phyloP scores from a whole-genome alignment of 2,113 vertebrate genomes.

The Muscicapa adusta region DNA sequence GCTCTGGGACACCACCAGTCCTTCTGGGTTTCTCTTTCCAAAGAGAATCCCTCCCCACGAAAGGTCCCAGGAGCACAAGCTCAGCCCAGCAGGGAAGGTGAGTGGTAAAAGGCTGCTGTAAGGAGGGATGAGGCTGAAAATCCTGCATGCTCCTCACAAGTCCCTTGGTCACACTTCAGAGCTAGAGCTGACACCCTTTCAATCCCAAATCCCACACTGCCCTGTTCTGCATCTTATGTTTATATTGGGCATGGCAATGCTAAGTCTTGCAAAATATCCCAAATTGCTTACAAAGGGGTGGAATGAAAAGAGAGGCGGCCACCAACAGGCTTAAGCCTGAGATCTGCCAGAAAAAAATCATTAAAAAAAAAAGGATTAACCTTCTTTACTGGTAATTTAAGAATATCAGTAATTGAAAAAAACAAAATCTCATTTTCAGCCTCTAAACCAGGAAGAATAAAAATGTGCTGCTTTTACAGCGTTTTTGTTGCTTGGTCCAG shows the following conservation, averaged over 20 bases:
- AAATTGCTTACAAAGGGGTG: not conserved
- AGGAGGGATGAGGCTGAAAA: not conserved
- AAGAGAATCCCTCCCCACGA: not conserved
- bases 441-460: not conserved
- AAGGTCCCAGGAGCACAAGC: not conserved
- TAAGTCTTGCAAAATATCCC: not conserved
- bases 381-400: not conserved
- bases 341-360: not conserved
- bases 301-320: not conserved
- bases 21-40: not conserved
- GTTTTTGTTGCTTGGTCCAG: fast-evolving
- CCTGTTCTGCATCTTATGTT: not conserved
- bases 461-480: not conserved
- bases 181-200: not conserved
- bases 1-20: not conserved
- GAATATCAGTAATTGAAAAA: not conserved
- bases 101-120: not conserved
- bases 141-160: not conserved
- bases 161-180: not conserved
- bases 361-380: not conserved
- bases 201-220: not conserved
- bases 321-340: not conserved
- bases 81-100: not conserved
- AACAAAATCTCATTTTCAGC: not conserved
- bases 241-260: fast-evolving